Evolutionary conservation across 2,888 invertebrate genomes (phyloP).

Genomic region (Parnassius glacialis): DNA sequence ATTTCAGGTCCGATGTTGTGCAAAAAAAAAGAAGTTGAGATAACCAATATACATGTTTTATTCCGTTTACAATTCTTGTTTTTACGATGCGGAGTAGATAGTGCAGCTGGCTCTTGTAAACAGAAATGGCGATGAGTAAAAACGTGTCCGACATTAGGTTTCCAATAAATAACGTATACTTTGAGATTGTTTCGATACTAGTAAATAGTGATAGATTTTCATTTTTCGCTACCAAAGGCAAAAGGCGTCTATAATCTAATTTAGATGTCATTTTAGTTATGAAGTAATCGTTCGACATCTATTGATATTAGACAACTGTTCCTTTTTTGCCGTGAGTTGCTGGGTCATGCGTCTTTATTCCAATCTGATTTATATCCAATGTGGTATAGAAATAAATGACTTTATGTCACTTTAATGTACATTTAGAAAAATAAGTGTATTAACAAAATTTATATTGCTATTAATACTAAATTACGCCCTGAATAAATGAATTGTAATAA

Average conservation of each 20-base stretch:
- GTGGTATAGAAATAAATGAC: conserved; percentile 23
- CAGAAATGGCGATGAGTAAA: conserved; percentile 64
- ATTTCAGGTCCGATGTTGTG: conserved; percentile 24
- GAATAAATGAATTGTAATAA: neutral
- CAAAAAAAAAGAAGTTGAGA: conserved; percentile 44
- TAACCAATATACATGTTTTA: conserved; percentile 58
- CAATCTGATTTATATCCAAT: conserved; percentile 29
- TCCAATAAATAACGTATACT: conserved; percentile 45
- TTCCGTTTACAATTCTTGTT: conserved; percentile 64
- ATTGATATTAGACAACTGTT: conserved; percentile 23
- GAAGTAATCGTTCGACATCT: conserved; percentile 28
- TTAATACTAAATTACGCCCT: conserved; percentile 13
- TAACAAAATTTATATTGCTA: conserved; percentile 10
- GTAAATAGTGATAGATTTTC: conserved; percentile 9
- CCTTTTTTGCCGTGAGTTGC: conserved; percentile 26
- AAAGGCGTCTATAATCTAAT: conserved; percentile 20
- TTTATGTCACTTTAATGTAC: conserved; percentile 19
- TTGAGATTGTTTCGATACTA: conserved; percentile 10
- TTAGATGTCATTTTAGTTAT: conserved; percentile 26
- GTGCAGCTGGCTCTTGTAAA: conserved; percentile 68
- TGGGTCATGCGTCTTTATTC: conserved; percentile 29
- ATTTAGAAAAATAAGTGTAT: conserved; percentile 8
- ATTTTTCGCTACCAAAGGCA: conserved; percentile 26
- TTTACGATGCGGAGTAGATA: conserved; percentile 62
- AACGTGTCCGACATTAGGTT: conserved; percentile 50